Evolutionary conservation across 2,797 vertebrate species (phyloP).

Genomic region (Semotilus atromaculatus): DNA sequence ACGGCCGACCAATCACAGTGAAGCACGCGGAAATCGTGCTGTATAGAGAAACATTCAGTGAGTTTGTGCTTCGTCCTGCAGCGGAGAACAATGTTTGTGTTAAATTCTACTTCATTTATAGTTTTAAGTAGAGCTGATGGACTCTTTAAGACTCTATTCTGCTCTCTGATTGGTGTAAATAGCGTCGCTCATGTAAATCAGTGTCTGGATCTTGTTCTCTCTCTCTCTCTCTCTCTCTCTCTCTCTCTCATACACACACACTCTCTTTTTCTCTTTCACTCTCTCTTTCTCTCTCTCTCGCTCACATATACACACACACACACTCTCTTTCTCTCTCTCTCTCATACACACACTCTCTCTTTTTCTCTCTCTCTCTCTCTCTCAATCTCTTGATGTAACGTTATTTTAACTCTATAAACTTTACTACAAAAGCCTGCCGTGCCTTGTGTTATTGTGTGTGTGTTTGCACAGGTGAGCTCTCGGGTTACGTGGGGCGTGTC

Average conservation of each 20-base stretch:
- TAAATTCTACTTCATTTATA: slow-evolving; percentile 9
- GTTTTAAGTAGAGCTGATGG: slow-evolving; percentile 7
- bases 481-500: not conserved
- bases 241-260: too few relatives aligned
- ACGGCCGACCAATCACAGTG: slow-evolving; percentile 75
- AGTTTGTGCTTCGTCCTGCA: not conserved
- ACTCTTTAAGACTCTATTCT: not conserved
- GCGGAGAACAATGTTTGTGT: not conserved
- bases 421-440: slow-evolving; percentile 46
- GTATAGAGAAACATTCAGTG: slow-evolving; percentile 4
- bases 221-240: too few relatives aligned
- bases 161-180: slow-evolving; percentile 29
- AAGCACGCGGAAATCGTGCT: not conserved
- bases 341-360: too few relatives aligned
- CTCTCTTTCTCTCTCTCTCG: too few relatives aligned
- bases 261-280: too few relatives aligned
- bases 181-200: not conserved
- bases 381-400: slow-evolving; percentile 39
- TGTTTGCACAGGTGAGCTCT: slow-evolving; percentile 39
- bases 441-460: not conserved
- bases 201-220: slow-evolving; percentile 6
- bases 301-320: too few relatives aligned
- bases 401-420: slow-evolving; percentile 61
- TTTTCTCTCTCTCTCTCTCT: too few relatives aligned
- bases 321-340: too few relatives aligned